A percentile compares a stretch with the other conserved stretches of the same genome.
Evolutionary conservation across 2,888 invertebrate species (phyloP).

Genomic region (Cryptops parisi): DNA sequence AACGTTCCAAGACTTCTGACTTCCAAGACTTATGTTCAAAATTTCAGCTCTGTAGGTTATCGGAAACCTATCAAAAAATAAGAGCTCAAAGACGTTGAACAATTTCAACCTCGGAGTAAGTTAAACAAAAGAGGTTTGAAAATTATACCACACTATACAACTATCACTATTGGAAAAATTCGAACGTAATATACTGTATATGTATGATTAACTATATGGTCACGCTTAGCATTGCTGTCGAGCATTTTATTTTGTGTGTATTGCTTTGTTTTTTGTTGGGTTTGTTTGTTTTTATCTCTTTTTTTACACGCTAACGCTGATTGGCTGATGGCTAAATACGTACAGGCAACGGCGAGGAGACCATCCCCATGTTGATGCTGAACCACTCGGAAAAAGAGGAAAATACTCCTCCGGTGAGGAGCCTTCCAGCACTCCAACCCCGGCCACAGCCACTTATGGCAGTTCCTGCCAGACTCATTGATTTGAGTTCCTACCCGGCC

Average conservation of each 20-base stretch:
- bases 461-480: conserved; percentile 17
- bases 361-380: conserved; percentile 19
- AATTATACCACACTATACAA: too few species aligned
- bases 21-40: too few species aligned
- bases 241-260: background rate
- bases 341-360: conserved; percentile 19
- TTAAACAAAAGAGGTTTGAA: too few species aligned
- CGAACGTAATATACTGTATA: too few species aligned
- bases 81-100: too few species aligned
- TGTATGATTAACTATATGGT: too few species aligned
- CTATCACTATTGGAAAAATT: too few species aligned
- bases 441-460: conserved; percentile 12
- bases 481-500: conserved; percentile 15
- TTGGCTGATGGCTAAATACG: conserved; percentile 3
- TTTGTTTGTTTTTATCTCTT: conserved; percentile 4
- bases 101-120: too few species aligned
- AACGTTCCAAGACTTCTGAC: too few species aligned
- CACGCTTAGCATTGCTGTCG: too few species aligned
- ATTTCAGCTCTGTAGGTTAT: too few species aligned
- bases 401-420: conserved; percentile 12
- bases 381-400: conserved; percentile 19
- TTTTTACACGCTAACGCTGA: conserved; percentile 2
- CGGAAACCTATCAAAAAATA: too few species aligned
- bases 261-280: background rate
- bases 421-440: conserved; percentile 14